Percentiles rank a stretch among this genome's conserved stretches.
These are phyloP conservation scores for Megaptera novaeangliae DNA, from an alignment of 2,113 vertebrate species.

Conservation along the genomic window DNA sequence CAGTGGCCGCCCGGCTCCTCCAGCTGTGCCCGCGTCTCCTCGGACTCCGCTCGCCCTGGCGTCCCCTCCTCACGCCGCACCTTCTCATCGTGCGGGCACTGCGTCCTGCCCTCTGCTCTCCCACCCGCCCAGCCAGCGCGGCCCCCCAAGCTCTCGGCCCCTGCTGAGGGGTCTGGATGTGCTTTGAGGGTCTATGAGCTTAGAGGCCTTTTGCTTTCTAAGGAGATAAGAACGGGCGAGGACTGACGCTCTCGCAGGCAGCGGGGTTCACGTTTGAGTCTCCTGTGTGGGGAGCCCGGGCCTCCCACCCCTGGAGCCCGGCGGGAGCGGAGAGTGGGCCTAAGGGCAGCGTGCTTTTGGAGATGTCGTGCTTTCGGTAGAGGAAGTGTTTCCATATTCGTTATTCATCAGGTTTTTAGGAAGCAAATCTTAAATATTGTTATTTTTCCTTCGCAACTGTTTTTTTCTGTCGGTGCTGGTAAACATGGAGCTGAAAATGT, in stretches of 20 bases:
- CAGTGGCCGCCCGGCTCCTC: not conserved
- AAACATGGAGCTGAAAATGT: constrained; percentile 46
- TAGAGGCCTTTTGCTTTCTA: not conserved
- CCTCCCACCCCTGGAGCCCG: not conserved
- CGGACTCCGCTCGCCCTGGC: rapidly evolving
- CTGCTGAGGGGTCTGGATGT: not conserved
- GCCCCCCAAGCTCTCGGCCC: not conserved
- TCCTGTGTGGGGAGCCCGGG: not conserved
- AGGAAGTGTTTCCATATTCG: constrained; percentile 50
- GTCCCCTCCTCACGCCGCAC: not conserved
- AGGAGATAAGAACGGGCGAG: not conserved
- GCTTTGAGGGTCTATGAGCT: not conserved
- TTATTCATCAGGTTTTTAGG: constrained; percentile 62
- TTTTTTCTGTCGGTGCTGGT: constrained; percentile 60
- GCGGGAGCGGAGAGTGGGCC: not conserved
- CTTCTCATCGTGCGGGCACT: too few relatives aligned
- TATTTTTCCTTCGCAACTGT: constrained; percentile 60
- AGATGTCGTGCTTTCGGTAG: not conserved
- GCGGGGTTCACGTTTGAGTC: not conserved
- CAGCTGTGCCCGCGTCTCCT: not conserved
- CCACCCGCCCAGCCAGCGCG: rapidly evolving
- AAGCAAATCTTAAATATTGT: constrained; percentile 49
- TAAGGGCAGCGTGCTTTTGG: not conserved
- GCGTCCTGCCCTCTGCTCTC: too few relatives aligned
- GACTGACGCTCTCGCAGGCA: not conserved